A percentile compares a stretch with the other conserved stretches of the same genome.
Evolutionary conservation across 2,888 invertebrate genomes (phyloP).

Genomic region (Apotomis turbidana): DNA sequence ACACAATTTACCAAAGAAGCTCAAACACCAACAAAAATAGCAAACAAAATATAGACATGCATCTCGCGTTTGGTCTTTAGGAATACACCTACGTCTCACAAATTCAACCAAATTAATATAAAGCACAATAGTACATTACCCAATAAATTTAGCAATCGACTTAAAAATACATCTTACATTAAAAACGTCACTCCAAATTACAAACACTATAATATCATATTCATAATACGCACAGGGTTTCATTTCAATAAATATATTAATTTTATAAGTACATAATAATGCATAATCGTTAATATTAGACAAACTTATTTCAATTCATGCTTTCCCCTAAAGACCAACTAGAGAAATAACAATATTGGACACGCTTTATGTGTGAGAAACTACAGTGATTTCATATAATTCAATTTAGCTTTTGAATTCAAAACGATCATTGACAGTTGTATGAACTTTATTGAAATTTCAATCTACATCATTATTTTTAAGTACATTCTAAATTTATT

Average conservation of each 20-base stretch:
- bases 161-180: conserved; percentile 65
- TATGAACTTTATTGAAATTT: conserved; percentile 65
- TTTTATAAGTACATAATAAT: conserved; percentile 41
- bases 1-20: conserved; percentile 66
- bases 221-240: conserved; percentile 45
- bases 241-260: conserved; percentile 43
- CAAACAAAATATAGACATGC: conserved; percentile 76
- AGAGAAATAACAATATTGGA: conserved; percentile 60
- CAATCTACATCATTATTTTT: conserved; percentile 66
- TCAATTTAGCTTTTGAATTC: conserved; percentile 75
- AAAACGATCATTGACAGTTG: conserved; percentile 64
- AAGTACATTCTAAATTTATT: conserved; percentile 81
- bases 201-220: conserved; percentile 49
- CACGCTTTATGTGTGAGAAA: conserved; percentile 74
- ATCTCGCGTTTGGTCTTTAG: conserved; percentile 84
- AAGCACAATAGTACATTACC: conserved; percentile 71
- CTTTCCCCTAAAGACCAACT: conserved; percentile 78
- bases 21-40: conserved; percentile 64
- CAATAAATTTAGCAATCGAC: conserved; percentile 82
- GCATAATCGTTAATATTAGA: conserved; percentile 44
- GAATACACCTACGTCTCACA: conserved; percentile 58
- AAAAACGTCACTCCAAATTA: conserved; percentile 68
- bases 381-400: conserved; percentile 77
- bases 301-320: conserved; percentile 58
- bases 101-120: conserved; percentile 39